Evolutionary conservation across 1,140 invertebrate species (phyloP).

Genomic region (Heliconius melpomene): DNA sequence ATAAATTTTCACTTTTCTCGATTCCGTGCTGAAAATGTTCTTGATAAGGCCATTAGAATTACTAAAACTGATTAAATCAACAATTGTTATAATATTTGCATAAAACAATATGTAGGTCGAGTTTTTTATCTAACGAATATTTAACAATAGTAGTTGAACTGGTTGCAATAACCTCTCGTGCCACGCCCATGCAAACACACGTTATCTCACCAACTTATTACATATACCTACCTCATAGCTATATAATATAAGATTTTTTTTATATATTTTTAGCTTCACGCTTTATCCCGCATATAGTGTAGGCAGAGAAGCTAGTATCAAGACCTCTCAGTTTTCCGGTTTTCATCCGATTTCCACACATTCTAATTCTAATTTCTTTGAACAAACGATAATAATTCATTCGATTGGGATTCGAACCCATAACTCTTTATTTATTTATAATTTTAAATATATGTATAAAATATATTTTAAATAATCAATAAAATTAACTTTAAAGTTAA

Average conservation of each 20-base stretch:
- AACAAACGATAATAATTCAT: no score
- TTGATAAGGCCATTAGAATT: constrained; percentile 21
- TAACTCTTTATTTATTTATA: no score
- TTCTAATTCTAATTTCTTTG: no score
- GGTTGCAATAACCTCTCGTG: constrained; percentile 21
- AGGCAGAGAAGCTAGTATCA: no score
- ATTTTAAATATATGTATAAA: no score
- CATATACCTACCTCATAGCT: background rate
- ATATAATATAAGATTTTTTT: background rate
- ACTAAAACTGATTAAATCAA: constrained; percentile 24
- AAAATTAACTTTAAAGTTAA: no score
- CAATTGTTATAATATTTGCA: constrained; percentile 24
- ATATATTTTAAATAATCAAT: no score
- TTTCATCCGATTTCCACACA: no score
- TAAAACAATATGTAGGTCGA: constrained; percentile 34
- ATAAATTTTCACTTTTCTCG: constrained; percentile 4
- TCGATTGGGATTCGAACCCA: no score
- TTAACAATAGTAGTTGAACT: constrained; percentile 27
- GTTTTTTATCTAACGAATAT: constrained; percentile 27
- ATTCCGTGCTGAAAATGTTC: constrained; percentile 23
- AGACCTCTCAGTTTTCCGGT: no score
- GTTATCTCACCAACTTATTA: background rate
- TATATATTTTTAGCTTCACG: no score
- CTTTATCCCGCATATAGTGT: no score
- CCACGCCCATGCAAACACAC: constrained; percentile 16